phyloP scores from a whole-genome alignment of 2,797 vertebrate genomes.

The Galagoides demidoff region DNA sequence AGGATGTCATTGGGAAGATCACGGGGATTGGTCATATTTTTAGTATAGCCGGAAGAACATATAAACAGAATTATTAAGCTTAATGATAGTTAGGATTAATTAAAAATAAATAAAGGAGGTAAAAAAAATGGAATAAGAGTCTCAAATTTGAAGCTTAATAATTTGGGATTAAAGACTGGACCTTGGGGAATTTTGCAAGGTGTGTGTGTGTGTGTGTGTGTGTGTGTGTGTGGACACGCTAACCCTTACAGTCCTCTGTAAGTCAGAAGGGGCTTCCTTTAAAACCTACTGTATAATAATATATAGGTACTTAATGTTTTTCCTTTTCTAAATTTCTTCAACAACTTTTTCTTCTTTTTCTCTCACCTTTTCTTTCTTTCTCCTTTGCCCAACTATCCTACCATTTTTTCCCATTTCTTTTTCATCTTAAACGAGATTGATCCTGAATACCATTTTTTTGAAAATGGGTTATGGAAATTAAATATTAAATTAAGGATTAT shows the following conservation, averaged over 20 bases:
- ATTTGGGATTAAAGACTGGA: neutral
- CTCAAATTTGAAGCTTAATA: neutral
- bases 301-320: neutral
- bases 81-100: neutral
- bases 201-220: neutral
- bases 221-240: neutral
- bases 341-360: neutral
- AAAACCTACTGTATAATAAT: neutral
- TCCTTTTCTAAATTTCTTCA: neutral
- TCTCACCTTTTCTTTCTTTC: neutral
- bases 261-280: neutral
- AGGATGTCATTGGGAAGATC: neutral
- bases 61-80: neutral
- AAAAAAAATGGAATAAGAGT: neutral
- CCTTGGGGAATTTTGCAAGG: neutral
- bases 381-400: neutral
- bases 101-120: neutral
- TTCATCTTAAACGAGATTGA: neutral
- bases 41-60: neutral
- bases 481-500: neutral
- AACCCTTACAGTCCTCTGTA: neutral
- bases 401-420: neutral
- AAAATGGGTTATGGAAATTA: slow-evolving; percentile 5
- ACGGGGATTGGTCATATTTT: neutral
- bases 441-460: neutral